These are phyloP conservation scores for Allacma fusca DNA, from an alignment of 2,888 invertebrate genomes.

Conservation along the genomic window DNA sequence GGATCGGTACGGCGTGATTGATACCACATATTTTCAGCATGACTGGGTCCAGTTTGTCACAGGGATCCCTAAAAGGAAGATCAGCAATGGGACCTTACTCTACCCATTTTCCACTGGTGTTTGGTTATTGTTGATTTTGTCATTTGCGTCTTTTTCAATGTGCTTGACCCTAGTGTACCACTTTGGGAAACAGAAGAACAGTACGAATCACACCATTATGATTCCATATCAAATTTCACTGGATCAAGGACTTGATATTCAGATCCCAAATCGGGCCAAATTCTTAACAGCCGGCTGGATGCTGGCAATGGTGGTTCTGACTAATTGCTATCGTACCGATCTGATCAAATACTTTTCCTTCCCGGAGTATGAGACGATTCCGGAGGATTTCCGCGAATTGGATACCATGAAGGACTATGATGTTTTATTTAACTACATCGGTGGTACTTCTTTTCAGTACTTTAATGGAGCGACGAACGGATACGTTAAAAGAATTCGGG, in stretches of 20 bases:
- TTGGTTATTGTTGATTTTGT: not conserved
- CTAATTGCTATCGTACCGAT: not conserved
- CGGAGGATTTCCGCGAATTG: not conserved
- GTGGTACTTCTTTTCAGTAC: constrained; percentile 9
- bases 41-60: not conserved
- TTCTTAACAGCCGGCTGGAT: not conserved
- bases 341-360: constrained; percentile 12
- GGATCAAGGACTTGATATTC: constrained; percentile 8
- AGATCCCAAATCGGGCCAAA: not conserved
- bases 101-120: not conserved
- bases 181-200: not conserved
- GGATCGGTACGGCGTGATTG: not conserved
- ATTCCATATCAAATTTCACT: constrained; percentile 12
- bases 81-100: not conserved
- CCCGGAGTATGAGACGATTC: not conserved
- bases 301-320: not conserved
- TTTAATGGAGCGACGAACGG: not conserved
- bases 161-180: not conserved
- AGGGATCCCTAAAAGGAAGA: not conserved
- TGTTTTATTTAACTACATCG: not conserved
- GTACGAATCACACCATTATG: not conserved
- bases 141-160: not conserved
- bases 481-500: not conserved
- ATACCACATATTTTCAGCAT: not conserved
- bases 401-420: not conserved